Evolutionary conservation across 2,888 invertebrate species (phyloP).

Genomic region (Nomada fabriciana): DNA sequence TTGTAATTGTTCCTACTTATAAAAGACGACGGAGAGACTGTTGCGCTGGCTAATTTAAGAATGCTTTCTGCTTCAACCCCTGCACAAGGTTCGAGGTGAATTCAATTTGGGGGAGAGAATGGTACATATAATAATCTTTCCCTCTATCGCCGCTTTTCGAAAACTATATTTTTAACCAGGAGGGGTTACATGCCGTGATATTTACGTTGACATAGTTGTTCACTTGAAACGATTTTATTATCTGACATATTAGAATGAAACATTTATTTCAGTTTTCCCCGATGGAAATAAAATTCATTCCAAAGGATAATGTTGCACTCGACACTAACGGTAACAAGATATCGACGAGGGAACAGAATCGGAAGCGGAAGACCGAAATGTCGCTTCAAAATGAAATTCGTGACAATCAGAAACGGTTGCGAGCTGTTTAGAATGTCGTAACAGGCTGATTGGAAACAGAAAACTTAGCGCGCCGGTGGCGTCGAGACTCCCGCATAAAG

Average conservation of each 20-base stretch:
- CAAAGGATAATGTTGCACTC: too few relatives aligned
- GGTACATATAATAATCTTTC: too few relatives aligned
- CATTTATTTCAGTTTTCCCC: too few relatives aligned
- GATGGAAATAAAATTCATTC: too few relatives aligned
- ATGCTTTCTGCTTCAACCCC: background rate
- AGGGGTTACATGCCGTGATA: too few relatives aligned
- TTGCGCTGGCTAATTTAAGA: constrained; percentile 7
- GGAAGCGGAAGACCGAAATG: background rate
- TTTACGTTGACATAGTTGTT: too few relatives aligned
- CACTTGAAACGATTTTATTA: too few relatives aligned
- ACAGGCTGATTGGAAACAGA: constrained; percentile 51
- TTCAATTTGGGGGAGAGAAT: too few relatives aligned
- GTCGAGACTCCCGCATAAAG: constrained; percentile 66
- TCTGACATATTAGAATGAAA: too few relatives aligned
- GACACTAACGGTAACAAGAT: too few relatives aligned
- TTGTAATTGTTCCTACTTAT: constrained; percentile 57
- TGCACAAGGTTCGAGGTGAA: background rate
- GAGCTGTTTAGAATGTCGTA: constrained; percentile 19
- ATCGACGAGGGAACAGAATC: background rate
- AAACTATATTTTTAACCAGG: too few relatives aligned
- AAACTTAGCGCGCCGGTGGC: constrained; percentile 43
- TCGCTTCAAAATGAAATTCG: constrained; percentile 11
- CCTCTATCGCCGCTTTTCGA: too few relatives aligned
- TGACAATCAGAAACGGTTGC: constrained; percentile 11
- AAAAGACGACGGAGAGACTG: constrained; percentile 31